phyloP scores from a whole-genome alignment of 1,140 invertebrate species.

The Hestina assimilis region DNA sequence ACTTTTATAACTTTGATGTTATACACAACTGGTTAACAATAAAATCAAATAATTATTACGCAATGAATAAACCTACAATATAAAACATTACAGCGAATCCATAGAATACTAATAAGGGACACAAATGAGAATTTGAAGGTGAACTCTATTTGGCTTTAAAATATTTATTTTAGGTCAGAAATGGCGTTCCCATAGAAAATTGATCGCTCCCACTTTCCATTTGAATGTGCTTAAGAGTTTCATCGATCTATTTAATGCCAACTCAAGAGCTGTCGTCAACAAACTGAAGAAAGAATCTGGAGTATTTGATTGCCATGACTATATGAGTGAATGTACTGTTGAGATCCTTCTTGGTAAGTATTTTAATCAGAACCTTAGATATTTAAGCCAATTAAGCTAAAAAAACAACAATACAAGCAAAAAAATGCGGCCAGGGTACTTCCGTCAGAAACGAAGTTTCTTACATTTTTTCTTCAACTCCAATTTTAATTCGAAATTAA shows the following conservation, averaged over 20 bases:
- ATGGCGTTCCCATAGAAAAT: slow-evolving; percentile 89
- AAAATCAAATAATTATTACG: not conserved
- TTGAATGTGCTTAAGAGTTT: slow-evolving; percentile 90
- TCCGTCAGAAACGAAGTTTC: no score
- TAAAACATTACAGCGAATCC: slow-evolving; percentile 8
- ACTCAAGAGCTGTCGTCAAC: slow-evolving; percentile 84
- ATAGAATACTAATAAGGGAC: slow-evolving; percentile 24
- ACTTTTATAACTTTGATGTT: no score
- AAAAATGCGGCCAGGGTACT: no score
- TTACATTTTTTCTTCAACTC: no score
- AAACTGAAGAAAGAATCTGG: slow-evolving; percentile 82
- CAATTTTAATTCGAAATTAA: no score
- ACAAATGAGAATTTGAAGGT: slow-evolving; percentile 14
- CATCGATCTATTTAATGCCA: slow-evolving; percentile 89
- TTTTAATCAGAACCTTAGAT: not conserved
- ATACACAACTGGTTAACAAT: no score
- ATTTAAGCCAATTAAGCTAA: not conserved
- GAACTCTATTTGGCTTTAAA: not conserved
- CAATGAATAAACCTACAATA: slow-evolving; percentile 1
- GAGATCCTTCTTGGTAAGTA: slow-evolving; percentile 87
- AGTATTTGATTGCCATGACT: slow-evolving; percentile 87
- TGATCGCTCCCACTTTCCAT: slow-evolving; percentile 91
- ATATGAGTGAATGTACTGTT: slow-evolving; percentile 91
- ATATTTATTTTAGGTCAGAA: slow-evolving; percentile 81
- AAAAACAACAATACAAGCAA: not conserved